These are phyloP conservation scores for Trissolcus brochymenae DNA, from an alignment of 2,888 invertebrate genomes.

Conservation along the genomic window DNA sequence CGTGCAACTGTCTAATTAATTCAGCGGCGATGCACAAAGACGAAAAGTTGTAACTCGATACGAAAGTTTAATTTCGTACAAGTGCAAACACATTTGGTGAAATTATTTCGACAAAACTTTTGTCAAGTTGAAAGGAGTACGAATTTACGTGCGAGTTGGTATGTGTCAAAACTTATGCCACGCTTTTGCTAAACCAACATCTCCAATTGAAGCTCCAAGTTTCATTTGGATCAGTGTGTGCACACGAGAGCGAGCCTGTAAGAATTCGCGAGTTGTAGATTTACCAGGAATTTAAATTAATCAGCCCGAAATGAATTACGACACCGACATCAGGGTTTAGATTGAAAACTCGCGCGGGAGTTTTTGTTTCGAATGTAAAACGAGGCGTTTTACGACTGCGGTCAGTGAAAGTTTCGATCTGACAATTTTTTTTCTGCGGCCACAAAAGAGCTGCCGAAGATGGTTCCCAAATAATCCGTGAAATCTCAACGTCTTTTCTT, in stretches of 20 bases:
- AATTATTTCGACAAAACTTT: conserved; percentile 40
- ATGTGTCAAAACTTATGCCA: conserved; percentile 43
- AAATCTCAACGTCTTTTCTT: too few relatives aligned
- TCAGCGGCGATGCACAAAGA: conserved; percentile 1
- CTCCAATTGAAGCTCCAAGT: conserved; percentile 49
- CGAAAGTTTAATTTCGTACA: conserved; percentile 27
- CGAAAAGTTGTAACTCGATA: conserved; percentile 18
- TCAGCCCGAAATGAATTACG: conserved; percentile 35
- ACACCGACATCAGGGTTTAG: conserved; percentile 8
- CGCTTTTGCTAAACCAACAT: conserved; percentile 46
- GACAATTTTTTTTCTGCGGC: too few relatives aligned
- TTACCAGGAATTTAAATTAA: conserved; percentile 47
- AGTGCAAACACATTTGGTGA: conserved; percentile 33
- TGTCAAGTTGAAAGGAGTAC: conserved; percentile 18
- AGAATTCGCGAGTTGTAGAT: conserved; percentile 34
- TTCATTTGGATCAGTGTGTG: conserved; percentile 43
- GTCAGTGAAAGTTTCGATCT: too few relatives aligned
- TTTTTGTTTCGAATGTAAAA: neutral
- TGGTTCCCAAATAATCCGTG: too few relatives aligned
- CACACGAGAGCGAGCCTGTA: conserved; percentile 21
- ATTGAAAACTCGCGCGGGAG: conserved; percentile 37
- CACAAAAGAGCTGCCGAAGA: too few relatives aligned
- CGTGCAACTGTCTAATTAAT: conserved; percentile 11
- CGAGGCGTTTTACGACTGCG: too few relatives aligned
- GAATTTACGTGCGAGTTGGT: neutral